These are phyloP conservation scores for Elgaria multicarinata DNA, from an alignment of 2,113 vertebrate genomes.

Conservation along the genomic window DNA sequence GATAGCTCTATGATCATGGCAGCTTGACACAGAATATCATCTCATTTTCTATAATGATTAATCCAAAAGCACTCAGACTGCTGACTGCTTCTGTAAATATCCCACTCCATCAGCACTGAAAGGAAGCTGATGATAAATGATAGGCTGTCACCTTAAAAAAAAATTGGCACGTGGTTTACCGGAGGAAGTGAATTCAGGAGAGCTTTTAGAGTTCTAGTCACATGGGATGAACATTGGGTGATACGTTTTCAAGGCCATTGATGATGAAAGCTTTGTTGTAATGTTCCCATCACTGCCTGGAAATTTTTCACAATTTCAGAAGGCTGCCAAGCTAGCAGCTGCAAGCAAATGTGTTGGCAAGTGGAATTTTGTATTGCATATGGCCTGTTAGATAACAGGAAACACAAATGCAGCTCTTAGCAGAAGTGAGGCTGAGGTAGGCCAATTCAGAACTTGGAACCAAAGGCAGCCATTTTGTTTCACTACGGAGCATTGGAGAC, in stretches of 20 bases:
- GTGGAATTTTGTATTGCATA: conserved; percentile 39
- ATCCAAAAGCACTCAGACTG: conserved; percentile 23
- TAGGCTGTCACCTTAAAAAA: conserved; percentile 45
- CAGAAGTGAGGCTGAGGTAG: not conserved
- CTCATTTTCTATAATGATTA: conserved; percentile 7
- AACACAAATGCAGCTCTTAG: conserved; percentile 4
- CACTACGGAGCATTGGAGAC: not conserved
- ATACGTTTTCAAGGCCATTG: conserved; percentile 64
- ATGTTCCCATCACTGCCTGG: conserved; percentile 58
- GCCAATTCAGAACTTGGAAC: not conserved
- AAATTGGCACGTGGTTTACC: conserved; percentile 18
- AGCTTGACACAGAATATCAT: not conserved
- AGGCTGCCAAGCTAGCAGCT: conserved; percentile 67
- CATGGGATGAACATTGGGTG: conserved; percentile 36
- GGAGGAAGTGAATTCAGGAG: conserved; percentile 44
- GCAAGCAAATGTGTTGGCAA: conserved; percentile 56
- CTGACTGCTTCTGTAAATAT: conserved; percentile 51
- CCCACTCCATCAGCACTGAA: conserved; percentile 53
- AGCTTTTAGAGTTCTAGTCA: conserved; percentile 9
- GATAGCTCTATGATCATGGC: not conserved
- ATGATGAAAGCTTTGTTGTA: conserved; percentile 61
- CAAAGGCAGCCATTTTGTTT: not conserved
- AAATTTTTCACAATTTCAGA: conserved; percentile 52
- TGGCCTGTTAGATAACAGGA: conserved; percentile 31
- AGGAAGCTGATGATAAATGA: conserved; percentile 50